Base-by-base conservation (phyloP, 2,888 invertebrate species). In the Herminia tarsipennalis region DNA sequence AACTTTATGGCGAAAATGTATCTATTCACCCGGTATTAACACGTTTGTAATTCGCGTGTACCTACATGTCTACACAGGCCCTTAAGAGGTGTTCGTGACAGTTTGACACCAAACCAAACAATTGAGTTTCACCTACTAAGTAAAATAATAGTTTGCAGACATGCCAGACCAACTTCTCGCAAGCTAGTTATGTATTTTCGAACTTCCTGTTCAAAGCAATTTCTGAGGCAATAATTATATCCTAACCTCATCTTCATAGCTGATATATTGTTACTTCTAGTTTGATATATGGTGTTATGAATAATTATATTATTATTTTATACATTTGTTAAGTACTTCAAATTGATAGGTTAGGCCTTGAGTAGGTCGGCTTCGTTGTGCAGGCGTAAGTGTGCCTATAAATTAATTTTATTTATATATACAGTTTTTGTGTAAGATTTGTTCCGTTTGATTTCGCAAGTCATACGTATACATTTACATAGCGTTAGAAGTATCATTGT, bases 261-360 rank as follows among this genome's bases (percentile, higher is more conserved):
- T 50, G 49, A 47, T 57, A 46, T 30, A 47, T 39, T 40, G 54
- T 58, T 53, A 43, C 29, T 32, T 36, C 22, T 13, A 47, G 17
- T 37, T 44, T 54, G 54, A 63, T 58, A 40, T 38, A 63, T 63
- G n/a, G n/a, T n/a, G 34, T 27, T 2, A 13, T 41, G 35, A 41
- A 57, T 58, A 63, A 57, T 63, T 54, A 40, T 40, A 54, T 32
- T 32, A 49, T 42, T 57, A 47, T 36, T 53, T 40, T 39, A 29
- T 22, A 41, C 29, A 33, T 28, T 45, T 27, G 28, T 32, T 56
- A 42, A 4, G 14, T 17, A 17, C 39, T 42, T 58, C 27, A 63
- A 45, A 50, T 54, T 50, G 43, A 54, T 47, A 37, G 44, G 28
- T 58, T 45, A 55, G 47, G 12, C 59, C 60, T 61, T 61, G 64